Evolutionary conservation across 2,113 vertebrate genomes (phyloP), one percentile per base, ranked within the genome.

Genomic region (Xiphophorus hellerii): DNA sequence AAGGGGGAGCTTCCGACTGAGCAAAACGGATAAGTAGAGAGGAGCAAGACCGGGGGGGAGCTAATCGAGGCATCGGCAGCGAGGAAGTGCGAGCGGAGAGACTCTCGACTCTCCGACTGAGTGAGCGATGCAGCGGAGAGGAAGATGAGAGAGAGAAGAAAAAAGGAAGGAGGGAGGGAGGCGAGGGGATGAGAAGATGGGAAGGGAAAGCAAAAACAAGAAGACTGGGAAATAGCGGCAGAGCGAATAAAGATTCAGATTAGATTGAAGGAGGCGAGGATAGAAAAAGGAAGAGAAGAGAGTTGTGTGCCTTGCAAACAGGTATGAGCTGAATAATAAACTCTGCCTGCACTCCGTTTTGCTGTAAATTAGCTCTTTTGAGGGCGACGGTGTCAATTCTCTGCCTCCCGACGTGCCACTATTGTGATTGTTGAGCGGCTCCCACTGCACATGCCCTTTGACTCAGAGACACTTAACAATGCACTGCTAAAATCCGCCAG

Each of bases 271-370:
- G 30, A 28, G 1, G 6, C 13, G 2, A 9, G 29, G 3, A 48
- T 2, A 27, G 28, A 14, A 31, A 3, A 12, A 37, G 15, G 7
- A 51, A 17, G 17, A 68, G 27, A 83, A 44, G 54, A 71, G 48
- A 66, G 70, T 63, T 74, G 81, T 88, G 87, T 39, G 84, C 84
- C 85, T 69, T 73, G 68, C 29, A 39, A 85, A 86, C 88, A 89
- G 88, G 81, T 90, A 87, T 88, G 87, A 92, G 90, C 80, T 77
- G 92, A 93, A 93, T 94, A 91, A 89, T 90, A 93, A 93, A 93
- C 85, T 89, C 67, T 77, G 73, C 62, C 71, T 58, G 27, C 0
- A 15, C 79, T 79, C 58, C 11, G 31, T 66, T 54, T 69, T 62
- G 54, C 74, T 74, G 60, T 86, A 86, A 87, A 81, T 87, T 28